Conservation (phyloP, 2,113 vertebrate genomes). For the Istiophorus platypterus region DNA sequence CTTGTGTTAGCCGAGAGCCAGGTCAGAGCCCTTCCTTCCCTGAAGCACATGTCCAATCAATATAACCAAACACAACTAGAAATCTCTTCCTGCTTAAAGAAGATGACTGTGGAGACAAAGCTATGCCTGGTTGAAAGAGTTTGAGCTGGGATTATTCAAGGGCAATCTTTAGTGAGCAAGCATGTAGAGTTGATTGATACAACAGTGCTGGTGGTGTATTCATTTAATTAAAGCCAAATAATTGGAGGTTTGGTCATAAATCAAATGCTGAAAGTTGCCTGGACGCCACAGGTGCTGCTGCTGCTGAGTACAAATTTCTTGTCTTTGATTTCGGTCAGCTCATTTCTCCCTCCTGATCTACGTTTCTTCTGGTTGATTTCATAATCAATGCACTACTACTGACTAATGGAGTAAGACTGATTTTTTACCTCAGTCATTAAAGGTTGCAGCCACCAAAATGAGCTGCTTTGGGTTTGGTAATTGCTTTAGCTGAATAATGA, state of each 20-base stretch:
- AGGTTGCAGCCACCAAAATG: constrained; percentile 40
- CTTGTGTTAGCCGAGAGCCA: constrained; percentile 35
- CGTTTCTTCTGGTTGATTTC: constrained; percentile 47
- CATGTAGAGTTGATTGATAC: constrained; percentile 33
- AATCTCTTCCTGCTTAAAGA: constrained; percentile 8
- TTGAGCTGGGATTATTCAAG: constrained; percentile 23
- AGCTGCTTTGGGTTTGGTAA: constrained; percentile 45
- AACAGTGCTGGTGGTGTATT: constrained; percentile 14
- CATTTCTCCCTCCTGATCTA: constrained; percentile 31
- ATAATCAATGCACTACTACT: constrained; percentile 72
- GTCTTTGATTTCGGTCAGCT: constrained; percentile 52
- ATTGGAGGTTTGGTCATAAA: constrained; percentile 57
- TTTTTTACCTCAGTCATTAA: constrained; percentile 60
- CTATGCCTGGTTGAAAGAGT: constrained; percentile 13
- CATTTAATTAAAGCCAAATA: constrained; percentile 66
- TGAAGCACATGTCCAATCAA: constrained; percentile 32
- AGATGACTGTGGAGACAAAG: constrained; percentile 20
- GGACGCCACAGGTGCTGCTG: constrained; percentile 30
- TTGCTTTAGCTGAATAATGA: constrained; percentile 59
- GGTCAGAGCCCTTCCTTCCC: constrained; percentile 34
- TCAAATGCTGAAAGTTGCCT: constrained; percentile 44
- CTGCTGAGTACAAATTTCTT: constrained; percentile 51
- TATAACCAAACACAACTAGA: constrained; percentile 34
- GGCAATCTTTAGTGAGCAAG: constrained; percentile 21
- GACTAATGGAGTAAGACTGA: constrained; percentile 63